Conservation (phyloP, 2,888 invertebrate species). For the Antheraea assamensis region DNA sequence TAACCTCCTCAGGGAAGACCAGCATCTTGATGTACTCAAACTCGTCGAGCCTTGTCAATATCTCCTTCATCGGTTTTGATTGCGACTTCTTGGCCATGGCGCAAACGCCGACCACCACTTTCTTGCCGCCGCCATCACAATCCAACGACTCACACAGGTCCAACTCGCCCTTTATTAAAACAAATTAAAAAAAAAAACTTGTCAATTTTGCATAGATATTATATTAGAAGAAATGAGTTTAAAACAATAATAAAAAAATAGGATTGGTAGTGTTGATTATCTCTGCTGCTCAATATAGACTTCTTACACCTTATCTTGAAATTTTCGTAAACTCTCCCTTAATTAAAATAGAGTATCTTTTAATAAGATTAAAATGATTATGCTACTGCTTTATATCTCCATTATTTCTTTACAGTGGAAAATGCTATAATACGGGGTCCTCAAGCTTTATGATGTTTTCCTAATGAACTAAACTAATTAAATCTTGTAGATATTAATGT, state of each 20-base stretch:
- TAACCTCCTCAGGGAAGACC: constrained; percentile 97
- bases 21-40: constrained; percentile 97
- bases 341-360: neutral
- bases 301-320: neutral
- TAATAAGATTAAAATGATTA: neutral
- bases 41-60: constrained; percentile 96
- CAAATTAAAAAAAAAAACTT: neutral
- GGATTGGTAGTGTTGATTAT: too few species aligned
- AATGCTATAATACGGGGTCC: neutral
- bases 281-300: neutral
- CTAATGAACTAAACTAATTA: too few species aligned
- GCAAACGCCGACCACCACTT: constrained; percentile 98
- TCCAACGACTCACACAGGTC: constrained; percentile 87
- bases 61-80: constrained; percentile 99
- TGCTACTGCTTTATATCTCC: neutral
- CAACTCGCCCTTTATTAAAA: constrained; percentile 85
- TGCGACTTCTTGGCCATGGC: constrained; percentile 99
- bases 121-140: constrained; percentile 87
- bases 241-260: neutral
- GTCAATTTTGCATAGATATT: neutral
- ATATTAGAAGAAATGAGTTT: neutral
- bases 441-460: too few species aligned
- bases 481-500: too few species aligned
- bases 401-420: neutral
- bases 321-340: neutral